phyloP scores from a whole-genome alignment of 2,888 invertebrate species.

The Liposcelis brunnea region DNA sequence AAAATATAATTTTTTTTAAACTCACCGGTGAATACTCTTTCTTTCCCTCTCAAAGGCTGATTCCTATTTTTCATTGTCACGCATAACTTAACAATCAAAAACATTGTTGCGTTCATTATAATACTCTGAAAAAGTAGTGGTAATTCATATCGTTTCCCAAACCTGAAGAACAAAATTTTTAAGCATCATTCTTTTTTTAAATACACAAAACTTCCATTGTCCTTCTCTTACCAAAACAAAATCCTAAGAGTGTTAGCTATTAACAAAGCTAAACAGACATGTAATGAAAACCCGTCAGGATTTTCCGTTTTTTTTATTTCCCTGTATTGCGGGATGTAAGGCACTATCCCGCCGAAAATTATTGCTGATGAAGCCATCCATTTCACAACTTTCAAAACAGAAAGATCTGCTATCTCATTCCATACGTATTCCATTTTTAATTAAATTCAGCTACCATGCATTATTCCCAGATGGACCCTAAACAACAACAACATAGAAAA shows the following conservation, averaged over 20 bases:
- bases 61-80: constrained; percentile 69
- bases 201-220: constrained; percentile 10
- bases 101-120: constrained; percentile 94
- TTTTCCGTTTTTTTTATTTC: constrained; percentile 83
- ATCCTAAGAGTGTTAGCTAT: constrained; percentile 94
- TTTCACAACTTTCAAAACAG: constrained; percentile 55
- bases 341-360: constrained; percentile 88
- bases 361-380: constrained; percentile 75
- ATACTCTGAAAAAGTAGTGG: constrained; percentile 91
- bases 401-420: constrained; percentile 18
- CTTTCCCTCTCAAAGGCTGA: constrained; percentile 54
- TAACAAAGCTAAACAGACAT: constrained; percentile 87
- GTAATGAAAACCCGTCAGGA: constrained; percentile 92
- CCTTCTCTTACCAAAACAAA: constrained; percentile 82
- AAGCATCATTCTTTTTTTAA: constrained; percentile 3
- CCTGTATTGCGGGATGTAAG: constrained; percentile 89
- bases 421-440: constrained; percentile 28
- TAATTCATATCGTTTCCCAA: constrained; percentile 92
- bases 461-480: no score
- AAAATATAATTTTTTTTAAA: neutral
- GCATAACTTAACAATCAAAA: constrained; percentile 80
- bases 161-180: constrained; percentile 52
- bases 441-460: no score
- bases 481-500: constrained; percentile 56
- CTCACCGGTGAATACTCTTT: constrained; percentile 68